Evolutionary conservation across 2,113 vertebrate genomes (phyloP).

Genomic region (Vidua chalybeata): DNA sequence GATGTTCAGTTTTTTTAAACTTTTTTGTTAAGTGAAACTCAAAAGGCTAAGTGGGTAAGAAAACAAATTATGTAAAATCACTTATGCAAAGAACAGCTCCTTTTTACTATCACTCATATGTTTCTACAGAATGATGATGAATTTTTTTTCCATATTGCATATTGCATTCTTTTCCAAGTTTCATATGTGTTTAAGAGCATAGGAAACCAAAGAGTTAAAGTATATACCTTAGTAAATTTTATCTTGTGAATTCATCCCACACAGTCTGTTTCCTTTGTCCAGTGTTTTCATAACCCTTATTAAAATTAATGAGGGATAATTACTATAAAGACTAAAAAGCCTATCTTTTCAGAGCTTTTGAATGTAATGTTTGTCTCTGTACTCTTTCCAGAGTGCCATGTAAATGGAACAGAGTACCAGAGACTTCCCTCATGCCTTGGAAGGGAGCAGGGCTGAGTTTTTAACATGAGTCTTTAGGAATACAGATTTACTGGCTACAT

Average conservation of each 20-base stretch:
- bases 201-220: neutral
- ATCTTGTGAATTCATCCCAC: neutral
- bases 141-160: neutral
- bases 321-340: neutral
- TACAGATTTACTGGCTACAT: neutral
- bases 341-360: neutral
- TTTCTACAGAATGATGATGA: neutral
- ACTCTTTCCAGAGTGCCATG: neutral
- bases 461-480: neutral
- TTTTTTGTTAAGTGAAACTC: neutral
- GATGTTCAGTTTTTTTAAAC: neutral
- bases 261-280: neutral
- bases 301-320: neutral
- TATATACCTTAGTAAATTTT: neutral
- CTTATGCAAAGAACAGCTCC: neutral
- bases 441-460: neutral
- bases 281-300: neutral
- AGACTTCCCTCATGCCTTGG: neutral
- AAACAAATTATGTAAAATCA: neutral
- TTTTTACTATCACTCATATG: neutral
- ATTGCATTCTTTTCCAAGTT: neutral
- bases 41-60: neutral
- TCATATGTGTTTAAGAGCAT: neutral
- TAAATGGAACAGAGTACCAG: neutral
- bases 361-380: neutral